These are phyloP conservation scores for Dendrocincla tyrannina DNA, from an alignment of 2,797 vertebrate species.

Conservation along the genomic window DNA sequence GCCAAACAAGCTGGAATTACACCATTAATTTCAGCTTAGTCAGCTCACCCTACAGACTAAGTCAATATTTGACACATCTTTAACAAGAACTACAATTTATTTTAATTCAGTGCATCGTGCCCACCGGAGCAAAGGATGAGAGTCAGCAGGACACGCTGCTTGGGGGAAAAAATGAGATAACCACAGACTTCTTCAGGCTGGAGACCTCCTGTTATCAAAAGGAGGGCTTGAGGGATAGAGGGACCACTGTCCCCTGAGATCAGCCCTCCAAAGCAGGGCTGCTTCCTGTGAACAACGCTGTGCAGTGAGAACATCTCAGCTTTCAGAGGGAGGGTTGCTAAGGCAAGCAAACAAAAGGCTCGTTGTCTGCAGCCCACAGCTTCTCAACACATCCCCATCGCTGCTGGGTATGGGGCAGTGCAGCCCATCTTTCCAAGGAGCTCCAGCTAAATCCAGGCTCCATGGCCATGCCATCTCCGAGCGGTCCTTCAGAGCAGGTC, in stretches of 20 bases:
- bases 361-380: not conserved
- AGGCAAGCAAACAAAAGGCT: conserved; percentile 13
- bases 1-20: conserved; percentile 4
- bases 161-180: not conserved
- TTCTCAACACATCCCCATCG: not conserved
- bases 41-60: not conserved
- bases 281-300: not conserved
- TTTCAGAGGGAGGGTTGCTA: conserved; percentile 16
- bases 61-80: conserved; percentile 26
- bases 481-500: not conserved
- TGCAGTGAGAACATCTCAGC: not conserved
- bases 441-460: not conserved
- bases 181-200: not conserved
- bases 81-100: not conserved
- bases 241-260: not conserved
- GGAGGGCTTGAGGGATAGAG: not conserved
- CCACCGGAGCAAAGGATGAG: not conserved
- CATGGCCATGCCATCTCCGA: rapidly evolving
- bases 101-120: not conserved
- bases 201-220: not conserved
- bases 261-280: not conserved
- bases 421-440: not conserved
- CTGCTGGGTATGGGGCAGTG: not conserved
- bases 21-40: conserved; percentile 25
- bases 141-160: not conserved